Conservation (phyloP, 2,113 vertebrate genomes). For the Hucho hucho region DNA sequence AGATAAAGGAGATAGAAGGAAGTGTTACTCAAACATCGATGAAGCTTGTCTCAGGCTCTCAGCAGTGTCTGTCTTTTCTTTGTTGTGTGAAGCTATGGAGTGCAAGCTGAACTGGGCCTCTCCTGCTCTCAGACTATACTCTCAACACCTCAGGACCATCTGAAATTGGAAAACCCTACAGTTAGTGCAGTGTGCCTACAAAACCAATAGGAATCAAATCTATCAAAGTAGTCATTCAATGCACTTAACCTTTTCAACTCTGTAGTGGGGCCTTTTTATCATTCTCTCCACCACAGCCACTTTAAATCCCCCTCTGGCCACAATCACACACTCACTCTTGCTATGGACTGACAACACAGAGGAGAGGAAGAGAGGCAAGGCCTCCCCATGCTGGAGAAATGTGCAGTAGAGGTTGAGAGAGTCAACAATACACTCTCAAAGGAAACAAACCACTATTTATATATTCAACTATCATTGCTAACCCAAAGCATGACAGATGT, state of each 20-base stretch:
- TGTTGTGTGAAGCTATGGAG: no score
- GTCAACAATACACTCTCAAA: not conserved
- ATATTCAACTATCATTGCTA: constrained; percentile 51
- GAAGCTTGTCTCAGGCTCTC: no score
- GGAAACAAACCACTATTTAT: constrained; percentile 32
- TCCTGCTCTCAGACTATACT: no score
- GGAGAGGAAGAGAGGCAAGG: constrained; percentile 12
- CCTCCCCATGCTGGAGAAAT: not conserved
- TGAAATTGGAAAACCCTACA: constrained; percentile 12
- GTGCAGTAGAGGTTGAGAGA: not conserved
- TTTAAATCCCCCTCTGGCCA: constrained; percentile 45
- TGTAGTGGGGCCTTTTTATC: constrained; percentile 36
- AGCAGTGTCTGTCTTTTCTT: no score
- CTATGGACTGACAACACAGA: not conserved
- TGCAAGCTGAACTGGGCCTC: no score
- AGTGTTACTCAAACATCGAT: no score
- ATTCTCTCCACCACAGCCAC: constrained; percentile 18
- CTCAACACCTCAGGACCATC: constrained; percentile 8
- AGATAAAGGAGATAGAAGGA: no score
- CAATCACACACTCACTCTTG: not conserved
- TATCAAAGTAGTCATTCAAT: constrained; percentile 44
- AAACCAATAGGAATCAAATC: constrained; percentile 59
- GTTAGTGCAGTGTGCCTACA: constrained; percentile 21
- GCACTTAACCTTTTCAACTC: constrained; percentile 28
- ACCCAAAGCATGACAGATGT: constrained; percentile 62